Conservation (phyloP, 2,113 vertebrate species). For the Xerus inauris region DNA sequence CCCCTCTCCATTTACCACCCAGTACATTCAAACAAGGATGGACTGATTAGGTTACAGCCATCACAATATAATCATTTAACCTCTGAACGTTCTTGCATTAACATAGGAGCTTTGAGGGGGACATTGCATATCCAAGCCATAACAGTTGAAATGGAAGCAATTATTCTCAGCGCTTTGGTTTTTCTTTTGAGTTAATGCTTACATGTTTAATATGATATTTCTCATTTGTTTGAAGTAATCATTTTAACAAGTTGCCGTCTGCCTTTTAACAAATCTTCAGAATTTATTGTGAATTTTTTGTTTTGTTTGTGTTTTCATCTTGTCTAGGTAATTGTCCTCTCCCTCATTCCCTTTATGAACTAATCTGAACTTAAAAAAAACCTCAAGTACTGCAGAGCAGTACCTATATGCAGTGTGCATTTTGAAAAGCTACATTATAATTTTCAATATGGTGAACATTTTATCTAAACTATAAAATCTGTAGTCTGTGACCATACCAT, state of each 20-base stretch:
- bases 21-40: too few species aligned
- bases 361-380: constrained; percentile 3
- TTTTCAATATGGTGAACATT: not conserved
- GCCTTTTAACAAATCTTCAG: not conserved
- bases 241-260: not conserved
- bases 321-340: not conserved
- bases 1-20: too few species aligned
- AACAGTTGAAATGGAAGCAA: not conserved
- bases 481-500: too few species aligned
- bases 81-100: too few species aligned
- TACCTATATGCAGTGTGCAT: not conserved
- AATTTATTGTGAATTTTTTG: not conserved
- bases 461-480: not conserved
- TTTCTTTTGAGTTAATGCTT: not conserved
- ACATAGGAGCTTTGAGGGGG: too few species aligned
- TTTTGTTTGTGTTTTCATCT: constrained; percentile 23
- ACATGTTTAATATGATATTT: constrained; percentile 13
- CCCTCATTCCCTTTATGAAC: not conserved
- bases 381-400: not conserved
- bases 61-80: too few species aligned
- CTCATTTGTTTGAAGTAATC: not conserved
- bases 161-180: not conserved
- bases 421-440: constrained; percentile 37
- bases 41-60: too few species aligned
- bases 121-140: too few species aligned